phyloP scores from a whole-genome alignment of 2,888 invertebrate genomes.

The Halocaridina rubra region DNA sequence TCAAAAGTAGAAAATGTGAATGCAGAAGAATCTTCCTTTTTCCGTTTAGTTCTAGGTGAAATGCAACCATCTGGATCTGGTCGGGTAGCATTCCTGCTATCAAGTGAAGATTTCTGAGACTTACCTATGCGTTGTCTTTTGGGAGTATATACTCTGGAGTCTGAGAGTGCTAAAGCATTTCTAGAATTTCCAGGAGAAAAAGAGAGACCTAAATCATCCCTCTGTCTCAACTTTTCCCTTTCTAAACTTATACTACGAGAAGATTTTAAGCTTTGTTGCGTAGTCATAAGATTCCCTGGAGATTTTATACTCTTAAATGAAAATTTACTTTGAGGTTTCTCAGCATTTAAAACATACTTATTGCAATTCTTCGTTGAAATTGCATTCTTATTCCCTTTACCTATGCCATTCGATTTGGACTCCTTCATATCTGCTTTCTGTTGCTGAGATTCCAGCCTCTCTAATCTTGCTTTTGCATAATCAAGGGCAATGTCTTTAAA shows the following conservation, averaged over 20 bases:
- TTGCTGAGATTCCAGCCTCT: conserved; percentile 4
- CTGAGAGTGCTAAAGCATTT: conserved; percentile 18
- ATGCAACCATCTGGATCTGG: neutral
- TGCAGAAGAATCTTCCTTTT: neutral
- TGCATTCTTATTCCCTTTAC: neutral
- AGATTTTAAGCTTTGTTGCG: neutral
- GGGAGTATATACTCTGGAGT: conserved; percentile 24
- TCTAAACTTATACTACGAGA: neutral
- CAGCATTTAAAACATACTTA: neutral
- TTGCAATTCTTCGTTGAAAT: neutral
- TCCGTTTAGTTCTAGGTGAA: conserved; percentile 10
- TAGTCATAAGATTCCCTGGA: neutral
- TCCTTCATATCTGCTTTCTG: neutral
- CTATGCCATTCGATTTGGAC: neutral
- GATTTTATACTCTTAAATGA: conserved; percentile 5
- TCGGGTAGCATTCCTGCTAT: neutral
- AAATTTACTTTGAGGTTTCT: neutral
- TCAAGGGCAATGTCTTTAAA: conserved; percentile 47
- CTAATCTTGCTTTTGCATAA: conserved; percentile 25
- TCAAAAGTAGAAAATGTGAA: neutral
- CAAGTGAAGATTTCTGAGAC: neutral
- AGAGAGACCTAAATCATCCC: neutral
- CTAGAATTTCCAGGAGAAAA: neutral
- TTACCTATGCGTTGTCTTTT: neutral
- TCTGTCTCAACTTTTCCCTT: neutral